phyloP scores from a whole-genome alignment of 2,797 vertebrate genomes.

The Mormyrops attenuatus region DNA sequence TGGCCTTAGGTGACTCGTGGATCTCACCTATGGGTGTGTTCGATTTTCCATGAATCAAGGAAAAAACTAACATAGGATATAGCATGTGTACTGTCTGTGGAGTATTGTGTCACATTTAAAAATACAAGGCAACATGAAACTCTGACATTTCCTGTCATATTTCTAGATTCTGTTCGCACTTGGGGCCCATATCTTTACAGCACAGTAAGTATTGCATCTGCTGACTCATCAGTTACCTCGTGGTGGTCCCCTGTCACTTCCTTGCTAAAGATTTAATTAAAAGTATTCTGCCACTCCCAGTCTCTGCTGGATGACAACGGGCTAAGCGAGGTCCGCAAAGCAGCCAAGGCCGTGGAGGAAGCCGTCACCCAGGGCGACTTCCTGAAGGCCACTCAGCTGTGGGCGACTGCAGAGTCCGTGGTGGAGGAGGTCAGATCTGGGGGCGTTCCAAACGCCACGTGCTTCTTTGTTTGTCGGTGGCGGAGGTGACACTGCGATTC shows the following conservation, averaged over 20 bases:
- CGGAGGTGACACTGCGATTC: not conserved
- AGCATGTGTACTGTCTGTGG: not conserved
- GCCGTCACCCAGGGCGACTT: constrained; percentile 69
- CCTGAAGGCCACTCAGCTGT: constrained; percentile 75
- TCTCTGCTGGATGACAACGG: constrained; percentile 85
- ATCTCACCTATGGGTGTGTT: constrained; percentile 86
- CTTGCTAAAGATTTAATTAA: not conserved
- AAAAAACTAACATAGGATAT: not conserved
- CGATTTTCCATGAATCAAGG: not conserved
- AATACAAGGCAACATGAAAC: not conserved
- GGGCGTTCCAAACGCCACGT: not conserved
- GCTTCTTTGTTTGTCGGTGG: not conserved
- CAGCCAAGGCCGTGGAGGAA: constrained; percentile 70
- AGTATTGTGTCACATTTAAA: not conserved
- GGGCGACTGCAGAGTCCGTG: constrained; percentile 69
- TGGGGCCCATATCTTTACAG: constrained; percentile 95
- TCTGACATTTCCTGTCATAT: constrained; percentile 3
- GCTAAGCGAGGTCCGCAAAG: constrained; percentile 67
- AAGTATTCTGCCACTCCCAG: constrained; percentile 50
- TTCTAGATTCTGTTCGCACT: constrained; percentile 85
- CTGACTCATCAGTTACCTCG: not conserved
- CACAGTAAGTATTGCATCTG: constrained; percentile 68
- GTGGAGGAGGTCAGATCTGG: constrained; percentile 71
- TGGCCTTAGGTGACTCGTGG: constrained; percentile 92
- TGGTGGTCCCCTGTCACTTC: not conserved